Conservation (phyloP, 2,797 vertebrate species). For the Siniperca undulata region DNA sequence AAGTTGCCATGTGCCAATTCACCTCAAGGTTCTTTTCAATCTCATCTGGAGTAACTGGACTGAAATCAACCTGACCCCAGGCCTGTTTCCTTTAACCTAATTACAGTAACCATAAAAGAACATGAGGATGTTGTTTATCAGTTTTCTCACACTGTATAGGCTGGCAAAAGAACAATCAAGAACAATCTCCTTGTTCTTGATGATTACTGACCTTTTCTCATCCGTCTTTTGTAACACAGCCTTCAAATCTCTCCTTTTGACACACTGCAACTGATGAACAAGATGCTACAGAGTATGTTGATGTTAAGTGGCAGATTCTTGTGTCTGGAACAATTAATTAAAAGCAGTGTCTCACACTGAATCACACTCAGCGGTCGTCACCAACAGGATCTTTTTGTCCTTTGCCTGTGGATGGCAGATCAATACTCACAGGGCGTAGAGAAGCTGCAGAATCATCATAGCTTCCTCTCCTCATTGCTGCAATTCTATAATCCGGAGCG, state of each 20-base stretch:
- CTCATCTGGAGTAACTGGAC: background rate
- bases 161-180: no score
- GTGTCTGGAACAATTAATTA: background rate
- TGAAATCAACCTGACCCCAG: background rate
- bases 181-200: background rate
- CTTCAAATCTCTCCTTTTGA: background rate
- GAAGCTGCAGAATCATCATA: slow-evolving; percentile 77
- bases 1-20: background rate
- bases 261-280: background rate
- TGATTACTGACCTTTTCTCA: background rate
- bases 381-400: background rate
- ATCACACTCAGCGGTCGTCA: background rate
- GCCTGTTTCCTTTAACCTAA: background rate
- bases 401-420: background rate
- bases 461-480: slow-evolving; percentile 81
- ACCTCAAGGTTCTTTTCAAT: background rate
- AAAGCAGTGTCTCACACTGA: background rate
- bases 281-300: background rate
- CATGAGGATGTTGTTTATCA: background rate
- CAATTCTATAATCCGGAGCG: slow-evolving; percentile 7
- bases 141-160: background rate
- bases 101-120: background rate
- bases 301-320: background rate
- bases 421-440: slow-evolving; percentile 82
- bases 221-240: background rate